These are phyloP conservation scores for Dryococelus australis DNA, from an alignment of 2,888 invertebrate species.

Conservation along the genomic window DNA sequence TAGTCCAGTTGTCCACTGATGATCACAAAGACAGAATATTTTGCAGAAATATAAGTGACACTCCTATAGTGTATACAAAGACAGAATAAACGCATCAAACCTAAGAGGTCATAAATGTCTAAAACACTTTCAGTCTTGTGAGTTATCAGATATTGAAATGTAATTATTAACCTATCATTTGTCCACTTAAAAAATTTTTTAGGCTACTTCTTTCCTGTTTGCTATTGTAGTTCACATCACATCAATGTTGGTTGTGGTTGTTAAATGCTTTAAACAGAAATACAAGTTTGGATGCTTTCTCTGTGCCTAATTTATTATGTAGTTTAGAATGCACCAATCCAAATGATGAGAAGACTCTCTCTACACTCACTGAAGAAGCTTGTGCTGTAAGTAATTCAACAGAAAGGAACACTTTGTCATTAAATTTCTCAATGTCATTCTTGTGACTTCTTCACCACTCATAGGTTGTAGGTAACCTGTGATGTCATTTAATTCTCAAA, in stretches of 20 bases:
- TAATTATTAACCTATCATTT: no score
- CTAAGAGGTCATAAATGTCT: no score
- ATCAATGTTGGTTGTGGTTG: no score
- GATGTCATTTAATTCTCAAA: not conserved
- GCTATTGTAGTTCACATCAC: slow-evolving; percentile 28
- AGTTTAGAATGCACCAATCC: slow-evolving; percentile 19
- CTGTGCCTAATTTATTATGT: not conserved
- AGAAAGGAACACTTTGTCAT: not conserved
- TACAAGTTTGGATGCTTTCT: slow-evolving; percentile 1
- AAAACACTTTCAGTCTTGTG: no score
- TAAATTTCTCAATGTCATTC: not conserved
- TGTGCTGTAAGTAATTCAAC: slow-evolving; percentile 28
- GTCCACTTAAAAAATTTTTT: no score
- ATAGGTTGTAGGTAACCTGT: slow-evolving; percentile 7
- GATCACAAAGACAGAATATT: no score
- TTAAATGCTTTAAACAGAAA: slow-evolving; percentile 25
- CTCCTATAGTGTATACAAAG: no score
- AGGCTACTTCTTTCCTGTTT: no score
- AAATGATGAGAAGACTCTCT: slow-evolving; percentile 31
- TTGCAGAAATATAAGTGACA: no score
- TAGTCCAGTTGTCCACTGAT: no score
- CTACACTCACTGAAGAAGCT: slow-evolving; percentile 11
- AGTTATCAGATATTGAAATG: no score
- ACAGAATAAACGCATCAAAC: no score
- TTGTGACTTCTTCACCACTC: slow-evolving; percentile 4